Conservation (phyloP, 2,113 vertebrate species). For the Microcebus ravelobensis region DNA sequence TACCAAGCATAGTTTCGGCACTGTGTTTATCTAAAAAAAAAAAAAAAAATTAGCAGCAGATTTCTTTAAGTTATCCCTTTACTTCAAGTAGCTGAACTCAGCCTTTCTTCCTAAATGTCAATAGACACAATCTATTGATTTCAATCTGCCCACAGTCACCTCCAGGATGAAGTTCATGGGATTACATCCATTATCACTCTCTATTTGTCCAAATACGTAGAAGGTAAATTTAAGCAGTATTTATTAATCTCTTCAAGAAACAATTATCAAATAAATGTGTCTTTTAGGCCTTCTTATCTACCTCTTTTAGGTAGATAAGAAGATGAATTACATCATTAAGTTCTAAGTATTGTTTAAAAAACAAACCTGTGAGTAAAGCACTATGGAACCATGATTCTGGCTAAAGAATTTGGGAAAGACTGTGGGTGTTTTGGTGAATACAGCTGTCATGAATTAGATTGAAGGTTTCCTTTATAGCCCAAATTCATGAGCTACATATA, state of each 20-base stretch:
- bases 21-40: not conserved
- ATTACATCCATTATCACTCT: not conserved
- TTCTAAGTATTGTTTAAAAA: not conserved
- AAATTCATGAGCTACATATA: not conserved
- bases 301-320: not conserved
- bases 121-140: not conserved
- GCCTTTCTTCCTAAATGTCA: not conserved
- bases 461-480: not conserved
- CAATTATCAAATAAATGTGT: not conserved
- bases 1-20: not conserved
- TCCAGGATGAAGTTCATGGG: not conserved
- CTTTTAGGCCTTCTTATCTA: not conserved
- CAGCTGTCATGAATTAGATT: not conserved
- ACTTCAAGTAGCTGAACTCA: not conserved
- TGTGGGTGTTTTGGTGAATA: not conserved
- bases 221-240: not conserved
- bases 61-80: not conserved
- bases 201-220: not conserved
- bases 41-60: not conserved
- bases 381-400: not conserved
- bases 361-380: not conserved
- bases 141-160: not conserved
- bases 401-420: not conserved
- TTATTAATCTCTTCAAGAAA: not conserved
- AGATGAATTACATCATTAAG: not conserved